Evolutionary conservation across 2,113 vertebrate genomes (phyloP), one percentile per base, ranked within the genome.

Genomic region (Seriola aureovittata): DNA sequence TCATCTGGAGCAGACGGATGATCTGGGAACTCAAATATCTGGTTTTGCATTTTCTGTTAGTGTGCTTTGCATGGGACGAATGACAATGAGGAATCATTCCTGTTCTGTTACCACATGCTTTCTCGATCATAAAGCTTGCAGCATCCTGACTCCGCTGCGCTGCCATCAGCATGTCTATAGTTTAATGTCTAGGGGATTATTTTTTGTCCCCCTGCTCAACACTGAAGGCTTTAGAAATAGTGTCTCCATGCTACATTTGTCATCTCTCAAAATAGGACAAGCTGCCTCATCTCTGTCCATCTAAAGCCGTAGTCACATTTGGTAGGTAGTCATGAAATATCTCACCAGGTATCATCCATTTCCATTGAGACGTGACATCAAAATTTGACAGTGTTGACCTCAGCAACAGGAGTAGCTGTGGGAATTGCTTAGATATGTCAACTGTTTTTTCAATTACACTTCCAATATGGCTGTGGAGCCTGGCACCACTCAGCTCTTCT

Each of bases 231-330:
- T 73, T 29, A 68, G 63, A 85, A 87, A 80, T 73, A 80, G 69
- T 11, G 52, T 71, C 32, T 74, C 65, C 40, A 44, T 76, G 78
- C 68, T 71, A 60, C 89, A 87, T 88, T 88, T 88, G 67, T 86
- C 88, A 54, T 79, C 57, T 75, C 84, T 87, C 62, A 65, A 76
- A 92, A 89, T 87, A 87, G 81, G 57, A 80, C 38, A 42, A 46
- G 65, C 68, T 36, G 29, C 86, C 87, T 85, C 67, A 82, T 89
- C 58, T 72, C 65, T 74, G 77, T 82, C 81, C 78, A 60, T 14
- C 44, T 48, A 29, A n/a, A 73, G 63, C 71, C 40, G 62, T 23
- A 23, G 62, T 82, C 75, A 80, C 46, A 64, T 78, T 78, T 46
- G 23, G 62, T 55, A 2, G 32, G 67, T 60, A 23, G 46, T 66